Conservation (phyloP, 2,888 invertebrate species). For the Torymus tubicola region DNA sequence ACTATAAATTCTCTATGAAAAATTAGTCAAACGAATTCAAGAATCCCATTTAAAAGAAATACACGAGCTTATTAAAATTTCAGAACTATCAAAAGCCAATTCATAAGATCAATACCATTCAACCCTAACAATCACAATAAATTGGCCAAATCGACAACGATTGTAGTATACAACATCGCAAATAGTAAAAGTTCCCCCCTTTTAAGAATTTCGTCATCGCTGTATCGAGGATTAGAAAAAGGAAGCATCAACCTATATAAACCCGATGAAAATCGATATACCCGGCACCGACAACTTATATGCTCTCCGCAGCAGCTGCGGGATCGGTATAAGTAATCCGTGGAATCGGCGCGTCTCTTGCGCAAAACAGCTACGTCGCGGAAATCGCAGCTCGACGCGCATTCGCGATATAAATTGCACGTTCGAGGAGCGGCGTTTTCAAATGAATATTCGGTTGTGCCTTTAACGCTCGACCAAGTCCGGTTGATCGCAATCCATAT, state of each 20-base stretch:
- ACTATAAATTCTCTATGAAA: too few species aligned
- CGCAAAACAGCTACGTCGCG: slow-evolving; percentile 38
- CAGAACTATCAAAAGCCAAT: neutral
- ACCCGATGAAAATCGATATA: slow-evolving; percentile 55
- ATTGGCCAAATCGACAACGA: too few species aligned
- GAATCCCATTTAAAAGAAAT: too few species aligned
- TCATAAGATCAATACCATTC: neutral
- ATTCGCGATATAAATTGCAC: slow-evolving; percentile 36
- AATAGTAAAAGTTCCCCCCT: slow-evolving; percentile 36
- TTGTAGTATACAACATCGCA: neutral
- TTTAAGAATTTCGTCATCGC: slow-evolving; percentile 38
- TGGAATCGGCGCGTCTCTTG: slow-evolving; percentile 37
- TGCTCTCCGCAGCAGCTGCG: neutral
- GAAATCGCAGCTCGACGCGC: slow-evolving; percentile 32
- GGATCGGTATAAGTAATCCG: slow-evolving; percentile 19
- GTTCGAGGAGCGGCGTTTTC: slow-evolving; percentile 4
- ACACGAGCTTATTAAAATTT: neutral
- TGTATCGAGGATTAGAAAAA: slow-evolving; percentile 40
- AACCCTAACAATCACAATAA: too few species aligned
- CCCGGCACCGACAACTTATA: too few species aligned
- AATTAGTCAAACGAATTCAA: too few species aligned
- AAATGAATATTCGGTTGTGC: slow-evolving; percentile 25
- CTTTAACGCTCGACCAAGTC: slow-evolving; percentile 25
- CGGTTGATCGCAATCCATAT: neutral
- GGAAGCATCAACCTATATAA: slow-evolving; percentile 18